These are phyloP conservation scores for Chalcosyrphus nemorum DNA, from an alignment of 2,888 invertebrate species.

Conservation along the genomic window DNA sequence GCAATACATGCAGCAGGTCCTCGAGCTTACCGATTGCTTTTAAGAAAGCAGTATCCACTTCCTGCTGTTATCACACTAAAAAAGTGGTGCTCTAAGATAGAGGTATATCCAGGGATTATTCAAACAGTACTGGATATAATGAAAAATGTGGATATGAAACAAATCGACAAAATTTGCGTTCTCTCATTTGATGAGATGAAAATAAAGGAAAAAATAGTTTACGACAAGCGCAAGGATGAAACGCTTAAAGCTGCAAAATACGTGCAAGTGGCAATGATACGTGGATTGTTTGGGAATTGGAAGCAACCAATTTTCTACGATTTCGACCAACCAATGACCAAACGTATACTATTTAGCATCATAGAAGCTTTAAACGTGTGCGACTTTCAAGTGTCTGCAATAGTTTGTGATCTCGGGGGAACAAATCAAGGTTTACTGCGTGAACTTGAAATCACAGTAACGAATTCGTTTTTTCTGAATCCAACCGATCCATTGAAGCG, in stretches of 20 bases:
- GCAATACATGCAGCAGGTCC: conserved; percentile 16
- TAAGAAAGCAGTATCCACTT: conserved; percentile 5
- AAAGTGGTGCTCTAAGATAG: background rate
- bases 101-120: background rate
- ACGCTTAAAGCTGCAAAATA: background rate
- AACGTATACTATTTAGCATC: background rate
- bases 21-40: conserved; percentile 12
- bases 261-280: background rate
- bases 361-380: conserved; percentile 48
- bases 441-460: background rate
- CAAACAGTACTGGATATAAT: background rate
- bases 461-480: conserved; percentile 7
- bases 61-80: conserved; percentile 8
- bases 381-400: conserved; percentile 29
- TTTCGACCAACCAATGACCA: background rate
- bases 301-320: too few relatives aligned
- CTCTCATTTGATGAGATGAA: background rate
- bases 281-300: background rate
- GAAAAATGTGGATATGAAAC: background rate
- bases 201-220: background rate
- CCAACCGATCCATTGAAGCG: background rate
- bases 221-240: background rate
- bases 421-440: conserved; percentile 16
- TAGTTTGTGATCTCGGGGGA: conserved; percentile 47
- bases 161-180: background rate